Base-by-base conservation (phyloP, 2,113 vertebrate species). In the Verasper variegatus region DNA sequence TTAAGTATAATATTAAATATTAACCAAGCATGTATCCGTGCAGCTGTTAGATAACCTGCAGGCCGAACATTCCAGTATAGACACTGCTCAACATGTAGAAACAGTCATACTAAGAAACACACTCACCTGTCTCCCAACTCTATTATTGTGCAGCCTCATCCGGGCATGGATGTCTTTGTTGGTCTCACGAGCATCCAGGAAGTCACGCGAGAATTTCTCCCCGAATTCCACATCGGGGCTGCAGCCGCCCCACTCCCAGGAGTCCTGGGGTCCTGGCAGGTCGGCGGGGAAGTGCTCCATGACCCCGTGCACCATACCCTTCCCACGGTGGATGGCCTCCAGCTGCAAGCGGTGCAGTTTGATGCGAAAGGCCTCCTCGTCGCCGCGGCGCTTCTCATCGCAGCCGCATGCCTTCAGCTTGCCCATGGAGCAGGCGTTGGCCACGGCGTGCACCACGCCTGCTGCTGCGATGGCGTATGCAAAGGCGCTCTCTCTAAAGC, bases 181-280 rank as follows among this genome's bases (percentile, higher is more conserved):
- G 79, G 96, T 97, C 90, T 99, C 98, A 6, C 98, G 95, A 59
- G 98, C 97, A 81, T 99, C 98, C 0, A 99, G 94, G 92, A 99
- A 99, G 82, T 99, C 98, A 87, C 96, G 95, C 56, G 98, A 98
- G 93, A 99, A 99, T 88, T 96, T 96, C 89, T 99, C 97, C 61
- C 97, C 98, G 40, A 96, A 99, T 83, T 99, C 97, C 94, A 99
- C 96, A 0, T 99, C 96, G 0, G 97, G 98, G 86, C 98, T 99
- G 94, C 98, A 99, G 80, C 98, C 98, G 3, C 98, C 98, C 98
- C 98, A 99, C 67, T 99, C 98, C 98, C 98, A 99, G 87, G 97
- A 96, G 94, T 99, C 98, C 91, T 98, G 96, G 40, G 96, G 96
- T 54, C 96, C 96, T 0, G 96, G 95, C 68, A 95, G 93, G 60